Evolutionary conservation across 2,113 vertebrate species (phyloP), one percentile per base, ranked within the genome.

Genomic region (Apodemus sylvaticus): DNA sequence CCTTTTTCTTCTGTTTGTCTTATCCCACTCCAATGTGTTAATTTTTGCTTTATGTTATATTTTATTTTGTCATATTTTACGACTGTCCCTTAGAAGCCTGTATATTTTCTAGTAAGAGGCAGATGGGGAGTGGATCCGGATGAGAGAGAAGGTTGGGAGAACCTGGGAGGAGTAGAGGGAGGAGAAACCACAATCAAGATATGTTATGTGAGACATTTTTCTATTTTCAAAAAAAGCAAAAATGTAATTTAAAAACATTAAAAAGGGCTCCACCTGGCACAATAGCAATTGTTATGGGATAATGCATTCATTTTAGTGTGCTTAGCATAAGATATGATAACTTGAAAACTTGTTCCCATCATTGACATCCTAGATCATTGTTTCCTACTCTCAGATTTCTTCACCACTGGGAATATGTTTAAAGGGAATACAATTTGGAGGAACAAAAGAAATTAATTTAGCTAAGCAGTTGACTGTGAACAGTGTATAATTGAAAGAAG

Each of bases 371-470:
- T 77, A 92, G 66, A 78, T 90, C n/a, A 68, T 51, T 58, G 83
- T 94, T 97, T 97, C 48, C 91, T 87, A 73, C 13, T 71, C 93
- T 48, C 29, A 51, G 26, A 34, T 95, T 89, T 96, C 36, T n/a
- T 95, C 93, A 85, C 93, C 42, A 78, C 22, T 19, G 83, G 39
- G 48, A 92, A 81, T 26, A 86, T 86, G 79, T 87, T 95, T 92
- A 94, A 94, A 95, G 19, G 26, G 70, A 96, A 76, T 58, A 62
- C 20, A 96, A 42, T 92, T 81, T 85, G 48, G 71, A 96, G 51
- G 16, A 96, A 94, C 62, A 91, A 97, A 94, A 93, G 86, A 53
- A 97, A 97, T 94, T 96, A 93, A 97, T 95, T 98, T 93, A 90
- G 29, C 36, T 39, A 76, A 92, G 58, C 76, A 94, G 64, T 89